Evolutionary conservation across 2,113 vertebrate species (phyloP).

Genomic region (Puffinus mauretanicus): DNA sequence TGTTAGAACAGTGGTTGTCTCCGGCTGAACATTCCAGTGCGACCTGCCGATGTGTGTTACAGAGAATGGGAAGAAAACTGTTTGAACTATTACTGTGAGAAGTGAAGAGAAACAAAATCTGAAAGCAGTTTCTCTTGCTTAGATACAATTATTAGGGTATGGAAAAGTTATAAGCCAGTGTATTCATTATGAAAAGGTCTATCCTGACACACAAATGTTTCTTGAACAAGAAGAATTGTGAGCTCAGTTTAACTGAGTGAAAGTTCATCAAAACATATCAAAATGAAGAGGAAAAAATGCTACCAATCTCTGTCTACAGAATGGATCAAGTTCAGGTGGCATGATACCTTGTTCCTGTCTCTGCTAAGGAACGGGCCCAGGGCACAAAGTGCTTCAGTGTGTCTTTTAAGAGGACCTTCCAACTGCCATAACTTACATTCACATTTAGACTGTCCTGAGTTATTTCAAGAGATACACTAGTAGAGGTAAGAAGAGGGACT

Average conservation of each 20-base stretch:
- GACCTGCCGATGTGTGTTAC: background rate
- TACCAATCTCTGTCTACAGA: background rate
- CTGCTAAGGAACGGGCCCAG: background rate
- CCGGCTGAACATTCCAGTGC: background rate
- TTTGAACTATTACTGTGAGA: background rate
- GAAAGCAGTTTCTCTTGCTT: background rate
- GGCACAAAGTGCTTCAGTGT: background rate
- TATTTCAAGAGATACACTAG: background rate
- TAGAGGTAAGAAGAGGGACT: background rate
- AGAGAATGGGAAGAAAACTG: background rate
- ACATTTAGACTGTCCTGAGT: background rate
- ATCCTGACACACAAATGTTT: background rate
- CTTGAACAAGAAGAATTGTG: background rate
- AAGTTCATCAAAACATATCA: background rate
- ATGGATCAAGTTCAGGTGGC: background rate
- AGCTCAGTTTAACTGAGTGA: background rate
- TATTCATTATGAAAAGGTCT: background rate
- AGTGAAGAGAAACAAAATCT: background rate
- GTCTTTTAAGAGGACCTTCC: background rate
- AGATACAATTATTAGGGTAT: background rate
- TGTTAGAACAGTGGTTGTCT: background rate
- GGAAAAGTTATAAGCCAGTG: background rate
- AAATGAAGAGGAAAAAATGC: background rate
- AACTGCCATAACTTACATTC: background rate
- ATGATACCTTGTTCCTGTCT: background rate